Percentiles rank a stretch among this genome's conserved stretches.
phyloP scores from a whole-genome alignment of 2,797 vertebrate species.

The Peromyscus attwateri region DNA sequence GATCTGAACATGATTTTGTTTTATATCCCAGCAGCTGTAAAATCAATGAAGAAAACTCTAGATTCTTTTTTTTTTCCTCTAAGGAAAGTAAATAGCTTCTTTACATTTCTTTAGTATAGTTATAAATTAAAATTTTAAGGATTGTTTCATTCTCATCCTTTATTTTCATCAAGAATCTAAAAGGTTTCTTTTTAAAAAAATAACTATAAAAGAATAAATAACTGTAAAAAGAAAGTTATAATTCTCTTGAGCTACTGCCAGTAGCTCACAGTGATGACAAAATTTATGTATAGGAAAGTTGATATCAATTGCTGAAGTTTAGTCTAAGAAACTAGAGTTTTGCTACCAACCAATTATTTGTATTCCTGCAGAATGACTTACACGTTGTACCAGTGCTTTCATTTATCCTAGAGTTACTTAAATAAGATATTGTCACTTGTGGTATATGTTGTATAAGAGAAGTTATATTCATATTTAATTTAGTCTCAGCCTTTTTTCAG shows the following conservation, averaged over 20 bases:
- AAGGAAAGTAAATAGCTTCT: slow-evolving; percentile 62
- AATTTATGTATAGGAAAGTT: slow-evolving; percentile 79
- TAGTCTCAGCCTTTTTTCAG: slow-evolving; percentile 49
- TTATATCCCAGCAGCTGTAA: slow-evolving; percentile 65
- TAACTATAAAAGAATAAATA: not conserved
- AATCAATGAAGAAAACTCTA: slow-evolving; percentile 63
- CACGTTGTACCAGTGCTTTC: slow-evolving; percentile 61
- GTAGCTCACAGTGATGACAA: slow-evolving; percentile 67
- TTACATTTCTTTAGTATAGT: slow-evolving; percentile 62
- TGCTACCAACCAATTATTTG: slow-evolving; percentile 75
- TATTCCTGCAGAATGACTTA: slow-evolving; percentile 77
- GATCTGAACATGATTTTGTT: slow-evolving; percentile 77
- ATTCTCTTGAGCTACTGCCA: slow-evolving; percentile 76
- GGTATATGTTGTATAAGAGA: slow-evolving; percentile 46
- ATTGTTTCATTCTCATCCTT: slow-evolving; percentile 74
- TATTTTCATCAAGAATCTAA: slow-evolving; percentile 69
- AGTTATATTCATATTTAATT: slow-evolving; percentile 66
- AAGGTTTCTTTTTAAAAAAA: slow-evolving; percentile 25
- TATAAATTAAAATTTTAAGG: slow-evolving; percentile 72
- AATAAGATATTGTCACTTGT: slow-evolving; percentile 65
- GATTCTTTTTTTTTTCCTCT: slow-evolving; percentile 36
- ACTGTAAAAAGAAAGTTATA: slow-evolving; percentile 63
- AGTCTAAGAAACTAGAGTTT: slow-evolving; percentile 79
- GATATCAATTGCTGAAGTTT: slow-evolving; percentile 77
- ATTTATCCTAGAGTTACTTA: slow-evolving; percentile 62